Conservation (phyloP, 2,113 vertebrate genomes). For the Tapirus terrestris region DNA sequence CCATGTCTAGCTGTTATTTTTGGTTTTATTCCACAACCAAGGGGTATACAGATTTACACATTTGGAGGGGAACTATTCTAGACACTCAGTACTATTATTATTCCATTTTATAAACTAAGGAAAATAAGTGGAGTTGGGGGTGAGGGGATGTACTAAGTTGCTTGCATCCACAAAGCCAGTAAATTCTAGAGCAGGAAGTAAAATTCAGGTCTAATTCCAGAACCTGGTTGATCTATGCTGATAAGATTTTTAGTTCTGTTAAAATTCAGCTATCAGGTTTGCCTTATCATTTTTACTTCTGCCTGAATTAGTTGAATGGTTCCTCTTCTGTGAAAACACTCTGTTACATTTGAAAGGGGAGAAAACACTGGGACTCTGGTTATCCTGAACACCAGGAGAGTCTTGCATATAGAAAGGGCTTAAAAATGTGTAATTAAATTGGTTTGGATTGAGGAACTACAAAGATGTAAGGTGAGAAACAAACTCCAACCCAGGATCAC, state of each 20-base stretch:
- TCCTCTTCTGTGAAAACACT: neutral
- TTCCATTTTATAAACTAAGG: neutral
- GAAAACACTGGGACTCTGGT: neutral
- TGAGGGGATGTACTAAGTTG: neutral
- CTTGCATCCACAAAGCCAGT: neutral
- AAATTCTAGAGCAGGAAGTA: neutral
- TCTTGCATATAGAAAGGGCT: neutral
- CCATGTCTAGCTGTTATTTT: neutral
- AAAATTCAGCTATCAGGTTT: neutral
- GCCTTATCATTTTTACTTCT: neutral
- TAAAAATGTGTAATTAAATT: neutral
- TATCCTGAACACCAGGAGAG: neutral
- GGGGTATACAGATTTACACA: neutral
- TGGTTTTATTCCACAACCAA: neutral
- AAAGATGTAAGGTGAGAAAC: neutral
- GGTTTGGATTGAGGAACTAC: neutral
- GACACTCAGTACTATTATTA: neutral
- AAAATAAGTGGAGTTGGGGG: neutral
- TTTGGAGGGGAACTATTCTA: neutral
- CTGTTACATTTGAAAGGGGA: neutral
- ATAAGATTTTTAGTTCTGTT: neutral
- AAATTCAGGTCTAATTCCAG: neutral
- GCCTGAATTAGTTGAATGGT: neutral
- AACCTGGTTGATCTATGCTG: neutral
- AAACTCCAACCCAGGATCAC: neutral